Base-by-base conservation (phyloP, 2,888 invertebrate species). In the Molanna angustata region DNA sequence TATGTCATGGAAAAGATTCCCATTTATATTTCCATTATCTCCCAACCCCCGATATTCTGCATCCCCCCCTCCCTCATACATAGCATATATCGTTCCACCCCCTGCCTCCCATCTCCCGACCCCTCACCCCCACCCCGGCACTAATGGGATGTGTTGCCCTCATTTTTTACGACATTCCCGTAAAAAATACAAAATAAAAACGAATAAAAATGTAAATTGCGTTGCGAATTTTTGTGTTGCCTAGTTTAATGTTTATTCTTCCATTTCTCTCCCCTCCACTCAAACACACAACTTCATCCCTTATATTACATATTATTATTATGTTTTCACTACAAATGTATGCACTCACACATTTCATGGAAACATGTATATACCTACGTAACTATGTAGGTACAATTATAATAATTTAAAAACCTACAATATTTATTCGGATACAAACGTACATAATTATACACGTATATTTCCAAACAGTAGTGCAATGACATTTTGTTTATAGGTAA, bases 201-300 rank as follows among this genome's bases (percentile, higher is more conserved):
- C 59, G 59, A 57, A 59, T 59, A 59, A 59, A 59, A 59, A 59
- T 59, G 59, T 59, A 59, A 59, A 59, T 59, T 59, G 56, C 59
- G 59, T 54, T 54, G 59, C 59, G 59, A 56, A 59, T 57, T 59
- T 59, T 57, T 57, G 54, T 59, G 59, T 59, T 59, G 59, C 59
- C 58, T 59, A 57, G 56, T 59, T 59, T 59, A 59, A 59, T 59
- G 59, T 59, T 59, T 59, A 59, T 57, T 59, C 54, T 55, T 55
- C 47, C 39, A 47, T 41, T 33, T 45, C 33, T 40, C 32, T 47
- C 53, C 54, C 44, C 42, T 33, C 42, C 47, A 20, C 55, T 47
- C 3, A 44, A 50, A 42, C 52, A 41, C 48, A 55, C n/a, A n/a
- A n/a, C n/a, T 55, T 52, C 55, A 47, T 53, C 49, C 50, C 56